A percentile compares a stretch with the other conserved stretches of the same genome.
Conservation (phyloP, 2,113 vertebrate genomes). For the Alligator sinensis region DNA sequence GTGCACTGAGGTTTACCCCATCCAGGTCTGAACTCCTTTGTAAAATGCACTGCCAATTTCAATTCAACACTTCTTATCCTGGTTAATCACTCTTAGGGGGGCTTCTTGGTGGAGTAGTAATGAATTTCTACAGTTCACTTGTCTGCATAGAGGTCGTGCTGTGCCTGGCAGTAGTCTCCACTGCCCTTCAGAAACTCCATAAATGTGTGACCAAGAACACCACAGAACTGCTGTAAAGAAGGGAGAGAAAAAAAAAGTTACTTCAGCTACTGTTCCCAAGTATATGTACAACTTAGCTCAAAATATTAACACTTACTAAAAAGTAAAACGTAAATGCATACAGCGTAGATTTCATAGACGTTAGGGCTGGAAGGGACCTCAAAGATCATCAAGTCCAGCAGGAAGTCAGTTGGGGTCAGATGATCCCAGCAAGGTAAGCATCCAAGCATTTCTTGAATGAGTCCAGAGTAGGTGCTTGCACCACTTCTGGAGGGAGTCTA, state of each 20-base stretch:
- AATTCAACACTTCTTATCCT: slow-evolving; percentile 84
- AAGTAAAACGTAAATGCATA: no score
- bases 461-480: no score
- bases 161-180: slow-evolving; percentile 99
- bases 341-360: no score
- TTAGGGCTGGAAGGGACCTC: no score
- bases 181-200: slow-evolving; percentile 99
- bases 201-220: slow-evolving; percentile 99
- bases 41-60: slow-evolving; percentile 85
- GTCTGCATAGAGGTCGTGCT: slow-evolving; percentile 99
- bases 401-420: no score
- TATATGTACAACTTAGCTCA: no score
- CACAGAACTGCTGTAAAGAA: slow-evolving; percentile 98
- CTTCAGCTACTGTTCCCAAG: no score
- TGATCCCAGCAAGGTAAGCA: no score
- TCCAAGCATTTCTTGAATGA: no score
- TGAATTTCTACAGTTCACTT: slow-evolving; percentile 94
- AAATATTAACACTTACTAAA: no score
- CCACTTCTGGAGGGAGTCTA: no score
- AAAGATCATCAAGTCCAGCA: no score
- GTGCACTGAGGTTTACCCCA: slow-evolving; percentile 98
- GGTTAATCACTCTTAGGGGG: slow-evolving; percentile 86
- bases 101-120: slow-evolving; percentile 90
- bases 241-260: not conserved
- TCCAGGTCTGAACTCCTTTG: slow-evolving; percentile 93